Conservation (phyloP, 2,888 invertebrate genomes). For the Apotomis betuletana region DNA sequence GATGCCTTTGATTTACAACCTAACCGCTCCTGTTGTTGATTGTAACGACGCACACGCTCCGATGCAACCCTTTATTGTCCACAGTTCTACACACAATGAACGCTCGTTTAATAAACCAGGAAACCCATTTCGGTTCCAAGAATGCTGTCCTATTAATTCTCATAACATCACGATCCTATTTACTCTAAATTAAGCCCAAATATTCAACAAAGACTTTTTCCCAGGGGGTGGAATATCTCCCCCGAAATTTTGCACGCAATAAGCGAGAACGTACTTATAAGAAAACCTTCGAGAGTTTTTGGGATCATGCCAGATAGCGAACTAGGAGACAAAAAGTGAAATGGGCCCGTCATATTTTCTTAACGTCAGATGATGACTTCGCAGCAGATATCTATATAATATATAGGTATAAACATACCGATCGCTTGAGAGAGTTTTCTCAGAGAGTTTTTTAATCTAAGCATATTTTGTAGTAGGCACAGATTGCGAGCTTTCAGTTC, state of each 20-base stretch:
- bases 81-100: constrained; percentile 49
- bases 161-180: constrained; percentile 43
- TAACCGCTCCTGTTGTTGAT: constrained; percentile 49
- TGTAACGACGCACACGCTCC: constrained; percentile 48
- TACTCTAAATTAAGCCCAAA: constrained; percentile 41
- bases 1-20: constrained; percentile 56
- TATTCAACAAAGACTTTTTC: constrained; percentile 41
- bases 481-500: constrained; percentile 43
- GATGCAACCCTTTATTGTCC: constrained; percentile 51
- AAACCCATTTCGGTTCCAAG: constrained; percentile 48
- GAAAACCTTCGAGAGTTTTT: constrained; percentile 45
- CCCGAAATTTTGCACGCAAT: constrained; percentile 38
- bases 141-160: constrained; percentile 46
- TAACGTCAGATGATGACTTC: constrained; percentile 42
- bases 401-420: background rate
- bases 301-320: constrained; percentile 47
- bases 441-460: constrained; percentile 33
- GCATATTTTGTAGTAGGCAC: constrained; percentile 36
- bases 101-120: constrained; percentile 55
- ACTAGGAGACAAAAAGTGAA: constrained; percentile 46
- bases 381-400: constrained; percentile 20
- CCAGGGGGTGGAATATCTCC: constrained; percentile 41
- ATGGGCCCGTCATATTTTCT: constrained; percentile 44
- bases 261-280: constrained; percentile 47
- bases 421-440: constrained; percentile 24